Base-by-base conservation (phyloP, 2,797 vertebrate species). In the Myotis pilosus region DNA sequence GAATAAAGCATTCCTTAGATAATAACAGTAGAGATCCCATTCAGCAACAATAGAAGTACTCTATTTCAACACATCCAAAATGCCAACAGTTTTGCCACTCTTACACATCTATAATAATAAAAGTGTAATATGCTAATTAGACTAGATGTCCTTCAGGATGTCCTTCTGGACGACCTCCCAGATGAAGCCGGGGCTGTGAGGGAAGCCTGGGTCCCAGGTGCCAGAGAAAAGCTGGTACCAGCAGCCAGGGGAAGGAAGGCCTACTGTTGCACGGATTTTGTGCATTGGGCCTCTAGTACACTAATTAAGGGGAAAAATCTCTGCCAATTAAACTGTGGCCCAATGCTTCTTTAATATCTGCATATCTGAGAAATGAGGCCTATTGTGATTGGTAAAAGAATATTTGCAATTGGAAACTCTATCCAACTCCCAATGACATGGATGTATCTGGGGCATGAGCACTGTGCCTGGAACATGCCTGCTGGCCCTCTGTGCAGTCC, bases 51-150 rank as follows among this genome's bases (percentile, higher is more conserved):
- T 13, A 60, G 11, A 28, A 20, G 19, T 49, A 49, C 4, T 36
- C 0, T 68, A 66, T 75, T 84, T 96, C 41, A 81, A 68, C 28
- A 84, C 53, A 68, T 87, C 76, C 68, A 89, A 94, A 84, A 72
- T 55, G 20, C 28, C 25, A 76, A 28, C n/a, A 47, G 33, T 25
- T 53, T 85, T 8, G 3, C 55, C 33, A 53, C 8, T 33, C 20
- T 75, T 41, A 36, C 47, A 41, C 60, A 62, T 30, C 28, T 62
- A 62, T 62, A 30, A 62, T 30, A 62, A 62, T 62, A 62, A 62
- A 62, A 30, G 60, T 2, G 2, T 30, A 62, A 62, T 62, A 62
- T 30, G 60, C 28, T 62, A 62, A 62, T 62, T 62, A 62, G 60
- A 60, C 57, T 60, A 28, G 28, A 30, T 60, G 57, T 28, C 11